Base-by-base conservation (phyloP, 2,888 invertebrate species). In the Oscheius sp. region DNA sequence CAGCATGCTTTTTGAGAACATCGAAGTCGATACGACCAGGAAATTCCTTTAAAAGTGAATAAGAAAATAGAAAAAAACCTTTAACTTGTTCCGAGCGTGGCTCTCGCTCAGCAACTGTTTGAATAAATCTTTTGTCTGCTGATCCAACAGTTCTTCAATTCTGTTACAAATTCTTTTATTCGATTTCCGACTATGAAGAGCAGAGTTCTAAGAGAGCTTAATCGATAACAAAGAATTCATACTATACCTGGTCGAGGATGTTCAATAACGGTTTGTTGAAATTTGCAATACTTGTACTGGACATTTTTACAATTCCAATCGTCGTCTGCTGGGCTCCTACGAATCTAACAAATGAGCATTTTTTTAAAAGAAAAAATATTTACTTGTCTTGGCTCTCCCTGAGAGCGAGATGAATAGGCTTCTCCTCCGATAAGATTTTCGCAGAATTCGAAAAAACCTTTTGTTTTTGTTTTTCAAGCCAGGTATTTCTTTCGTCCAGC, bases 241-340 rank as follows among this genome's bases (percentile, higher is more conserved):
- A n/a, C n/a, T n/a, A 72, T 67, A 32, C 38, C 70, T 77, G 85
- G 70, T 85, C 85, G 51, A 87, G 67, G 57, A 87, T 80, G 70
- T 83, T 83, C 63, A 87, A 85, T 45, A 86, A 79, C 14, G 87
- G 87, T 45, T 83, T 82, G 74, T 87, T 87, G 54, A 87, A 75
- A 24, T 77, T 74, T 6, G 85, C 77, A 1, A 71, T 59, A 41
- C 74, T 71, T 0, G 85, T 82, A 12, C 72, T 69, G 2, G 80
- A 78, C 63, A 70, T 73, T 63, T 85, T 85, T 17, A 85, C 85
- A 12, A 85, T 74, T 57, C 85, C 85, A 73, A 73, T 49, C 50
- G 14, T 9, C 8, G 8, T 14, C 14, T 36, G 36, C 14, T 36
- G 8, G 36, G 36, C 36, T 9, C 36, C 36, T 8, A 9, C 8